Evolutionary conservation across 1,140 invertebrate genomes (phyloP).

Genomic region (Oryzaephilus surinamensis): DNA sequence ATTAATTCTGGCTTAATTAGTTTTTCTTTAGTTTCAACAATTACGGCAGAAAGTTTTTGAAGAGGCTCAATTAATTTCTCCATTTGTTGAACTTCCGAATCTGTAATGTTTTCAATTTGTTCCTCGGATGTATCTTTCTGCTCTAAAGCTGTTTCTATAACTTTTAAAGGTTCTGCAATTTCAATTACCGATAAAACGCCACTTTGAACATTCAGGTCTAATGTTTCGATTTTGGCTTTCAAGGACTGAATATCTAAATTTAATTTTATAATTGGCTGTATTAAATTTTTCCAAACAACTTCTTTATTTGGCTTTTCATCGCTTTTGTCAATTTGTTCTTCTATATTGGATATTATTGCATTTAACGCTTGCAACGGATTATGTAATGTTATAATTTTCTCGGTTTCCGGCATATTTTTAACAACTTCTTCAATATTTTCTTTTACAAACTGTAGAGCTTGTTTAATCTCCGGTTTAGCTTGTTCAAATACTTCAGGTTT

Average conservation of each 20-base stretch:
- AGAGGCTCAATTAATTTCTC: conserved; percentile 5
- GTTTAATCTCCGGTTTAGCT: no score
- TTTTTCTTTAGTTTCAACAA: conserved; percentile 6
- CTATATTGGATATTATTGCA: background rate
- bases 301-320: no score
- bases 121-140: conserved; percentile 5
- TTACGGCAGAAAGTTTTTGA: conserved; percentile 7
- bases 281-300: background rate
- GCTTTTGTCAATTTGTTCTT: background rate
- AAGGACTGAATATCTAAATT: background rate
- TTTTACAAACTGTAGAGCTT: no score
- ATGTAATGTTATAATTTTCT: background rate
- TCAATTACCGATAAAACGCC: background rate
- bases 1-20: conserved; percentile 7
- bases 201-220: background rate
- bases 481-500: no score
- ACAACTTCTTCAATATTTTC: background rate
- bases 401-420: background rate
- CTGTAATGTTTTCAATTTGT: background rate
- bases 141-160: conserved; percentile 4
- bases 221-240: background rate
- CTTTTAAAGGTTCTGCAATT: background rate
- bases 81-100: background rate
- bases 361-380: background rate
- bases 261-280: background rate